Evolutionary conservation across 35 echinoderm and acorn worm species (phyloP).

Genomic region (Stichopus chloronotus): DNA sequence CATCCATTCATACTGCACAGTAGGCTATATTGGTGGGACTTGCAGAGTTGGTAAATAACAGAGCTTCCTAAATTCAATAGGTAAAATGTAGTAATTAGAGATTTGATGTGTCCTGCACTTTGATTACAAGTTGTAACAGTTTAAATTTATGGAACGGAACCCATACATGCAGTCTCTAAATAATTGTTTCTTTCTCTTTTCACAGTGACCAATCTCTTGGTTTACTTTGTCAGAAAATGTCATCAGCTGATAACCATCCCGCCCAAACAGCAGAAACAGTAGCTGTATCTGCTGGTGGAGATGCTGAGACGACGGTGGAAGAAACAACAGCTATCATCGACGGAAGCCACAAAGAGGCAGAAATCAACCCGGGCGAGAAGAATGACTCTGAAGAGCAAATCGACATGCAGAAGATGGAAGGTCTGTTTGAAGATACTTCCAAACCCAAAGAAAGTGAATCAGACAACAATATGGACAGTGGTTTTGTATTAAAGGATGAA

Average conservation of each 20-base stretch:
- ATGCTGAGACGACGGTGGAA: background rate
- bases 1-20: too few relatives aligned
- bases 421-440: background rate
- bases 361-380: background rate
- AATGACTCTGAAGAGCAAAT: background rate
- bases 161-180: too few relatives aligned
- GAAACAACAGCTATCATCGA: background rate
- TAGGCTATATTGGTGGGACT: too few relatives aligned
- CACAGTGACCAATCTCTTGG: background rate
- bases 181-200: background rate
- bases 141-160: too few relatives aligned
- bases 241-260: constrained; percentile 5
- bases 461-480: background rate
- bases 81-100: too few relatives aligned
- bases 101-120: too few relatives aligned
- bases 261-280: background rate
- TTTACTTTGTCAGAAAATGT: background rate
- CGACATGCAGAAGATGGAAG: background rate
- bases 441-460: background rate
- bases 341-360: background rate
- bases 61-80: too few relatives aligned
- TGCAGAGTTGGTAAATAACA: too few relatives aligned
- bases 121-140: too few relatives aligned
- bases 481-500: background rate
- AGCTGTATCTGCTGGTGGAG: background rate